phyloP scores from a whole-genome alignment of 2,888 invertebrate species.

The Mythimna impura region DNA sequence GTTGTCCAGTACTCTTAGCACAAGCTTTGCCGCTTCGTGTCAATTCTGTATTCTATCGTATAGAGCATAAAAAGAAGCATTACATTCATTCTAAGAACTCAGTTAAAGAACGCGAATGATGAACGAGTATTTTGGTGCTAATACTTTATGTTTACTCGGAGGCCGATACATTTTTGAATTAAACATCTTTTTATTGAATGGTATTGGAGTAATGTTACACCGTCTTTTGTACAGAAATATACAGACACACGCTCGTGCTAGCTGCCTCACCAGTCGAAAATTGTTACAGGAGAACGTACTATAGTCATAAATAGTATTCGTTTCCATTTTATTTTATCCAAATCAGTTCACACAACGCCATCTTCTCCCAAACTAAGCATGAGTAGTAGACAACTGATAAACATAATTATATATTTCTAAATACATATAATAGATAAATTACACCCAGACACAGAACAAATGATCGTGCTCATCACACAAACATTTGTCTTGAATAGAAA shows the following conservation, averaged over 20 bases:
- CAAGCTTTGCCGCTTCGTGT: not conserved
- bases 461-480: too few relatives aligned
- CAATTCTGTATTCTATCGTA: not conserved
- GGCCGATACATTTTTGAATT: slow-evolving; percentile 17
- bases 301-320: too few relatives aligned
- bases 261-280: not conserved
- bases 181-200: slow-evolving; percentile 17
- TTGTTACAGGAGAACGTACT: not conserved
- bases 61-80: slow-evolving; percentile 10
- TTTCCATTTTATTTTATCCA: not conserved
- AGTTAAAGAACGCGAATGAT: slow-evolving; percentile 30
- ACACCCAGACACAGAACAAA: too few relatives aligned
- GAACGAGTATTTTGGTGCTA: slow-evolving; percentile 12
- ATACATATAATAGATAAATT: too few relatives aligned
- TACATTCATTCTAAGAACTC: slow-evolving; percentile 1
- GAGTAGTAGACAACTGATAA: too few relatives aligned
- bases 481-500: too few relatives aligned
- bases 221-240: not conserved
- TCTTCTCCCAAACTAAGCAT: too few relatives aligned
- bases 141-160: slow-evolving; percentile 37
- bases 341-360: too few relatives aligned
- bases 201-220: not conserved
- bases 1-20: too few relatives aligned
- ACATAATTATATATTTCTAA: too few relatives aligned
- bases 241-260: too few relatives aligned